Conservation (phyloP, 2,113 vertebrate genomes). For the Entomyzon cyanotis region DNA sequence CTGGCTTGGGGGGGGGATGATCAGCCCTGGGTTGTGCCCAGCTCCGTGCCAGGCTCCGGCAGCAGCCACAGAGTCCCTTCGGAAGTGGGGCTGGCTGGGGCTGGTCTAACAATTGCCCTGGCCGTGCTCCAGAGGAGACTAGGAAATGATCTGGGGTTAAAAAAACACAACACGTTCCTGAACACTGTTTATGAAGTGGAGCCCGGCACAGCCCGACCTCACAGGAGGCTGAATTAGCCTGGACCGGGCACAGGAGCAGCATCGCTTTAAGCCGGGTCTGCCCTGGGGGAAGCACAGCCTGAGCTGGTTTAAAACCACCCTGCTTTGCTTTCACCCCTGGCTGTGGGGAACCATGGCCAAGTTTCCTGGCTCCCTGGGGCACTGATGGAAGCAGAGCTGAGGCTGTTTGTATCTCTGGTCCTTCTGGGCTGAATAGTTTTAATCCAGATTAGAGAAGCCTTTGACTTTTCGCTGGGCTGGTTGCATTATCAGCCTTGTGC, state of each 20-base stretch:
- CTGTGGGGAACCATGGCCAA: not conserved
- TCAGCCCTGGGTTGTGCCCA: rapidly evolving
- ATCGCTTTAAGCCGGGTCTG: not conserved
- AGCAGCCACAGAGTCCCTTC: not conserved
- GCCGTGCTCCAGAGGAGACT: conserved; percentile 14
- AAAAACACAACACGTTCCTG: conserved; percentile 6
- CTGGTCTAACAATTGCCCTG: conserved; percentile 16
- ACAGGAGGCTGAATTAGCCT: not conserved
- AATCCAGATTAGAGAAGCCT: not conserved
- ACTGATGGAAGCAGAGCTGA: not conserved
- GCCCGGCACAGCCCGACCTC: not conserved
- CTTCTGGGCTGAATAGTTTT: not conserved
- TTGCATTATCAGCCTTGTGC: not conserved
- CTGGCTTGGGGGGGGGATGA: not conserved
- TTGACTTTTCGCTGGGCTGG: not conserved
- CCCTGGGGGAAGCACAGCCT: not conserved
- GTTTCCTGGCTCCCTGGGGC: not conserved
- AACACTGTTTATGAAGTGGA: not conserved
- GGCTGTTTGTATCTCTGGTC: not conserved
- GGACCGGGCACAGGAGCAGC: not conserved
- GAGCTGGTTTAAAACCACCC: not conserved
- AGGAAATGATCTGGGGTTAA: conserved; percentile 50
- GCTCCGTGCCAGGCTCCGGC: not conserved
- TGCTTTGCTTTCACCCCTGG: not conserved
- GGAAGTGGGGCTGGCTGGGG: not conserved